Percentiles rank a stretch among this genome's conserved stretches.
phyloP scores from a whole-genome alignment of 1,140 invertebrate genomes.

The Pentalonia nigronervosa region DNA sequence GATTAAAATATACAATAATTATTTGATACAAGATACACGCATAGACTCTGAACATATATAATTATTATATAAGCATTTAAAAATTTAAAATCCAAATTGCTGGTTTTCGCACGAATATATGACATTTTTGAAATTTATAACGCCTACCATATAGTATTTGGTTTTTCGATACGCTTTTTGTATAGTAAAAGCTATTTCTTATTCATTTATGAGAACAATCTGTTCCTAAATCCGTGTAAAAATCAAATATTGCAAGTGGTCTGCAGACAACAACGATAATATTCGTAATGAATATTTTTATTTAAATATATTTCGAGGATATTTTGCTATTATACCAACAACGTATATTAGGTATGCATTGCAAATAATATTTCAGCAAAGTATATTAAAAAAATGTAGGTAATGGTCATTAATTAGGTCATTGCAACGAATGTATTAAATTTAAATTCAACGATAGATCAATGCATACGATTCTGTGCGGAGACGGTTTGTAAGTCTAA shows the following conservation, averaged over 20 bases:
- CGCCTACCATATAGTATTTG: neutral
- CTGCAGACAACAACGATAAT: neutral
- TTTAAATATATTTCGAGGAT: neutral
- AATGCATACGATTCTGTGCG: too few relatives aligned
- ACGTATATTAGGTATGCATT: too few relatives aligned
- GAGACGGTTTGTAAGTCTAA: too few relatives aligned
- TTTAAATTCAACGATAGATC: too few relatives aligned
- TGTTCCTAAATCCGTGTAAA: too few relatives aligned
- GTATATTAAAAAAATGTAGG: neutral
- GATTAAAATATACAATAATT: neutral
- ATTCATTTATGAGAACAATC: neutral
- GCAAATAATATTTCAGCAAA: neutral
- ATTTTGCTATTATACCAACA: neutral
- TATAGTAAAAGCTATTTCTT: neutral
- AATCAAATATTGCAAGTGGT: too few relatives aligned
- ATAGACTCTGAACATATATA: neutral
- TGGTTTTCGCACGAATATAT: neutral
- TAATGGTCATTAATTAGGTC: too few relatives aligned
- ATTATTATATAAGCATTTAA: too few relatives aligned
- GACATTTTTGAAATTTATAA: neutral
- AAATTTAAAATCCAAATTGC: neutral
- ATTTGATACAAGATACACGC: neutral
- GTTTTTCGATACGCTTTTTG: neutral
- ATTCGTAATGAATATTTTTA: neutral
- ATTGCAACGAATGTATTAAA: too few relatives aligned